phyloP scores from a whole-genome alignment of 2,888 invertebrate genomes.

The Acleris sparsana region DNA sequence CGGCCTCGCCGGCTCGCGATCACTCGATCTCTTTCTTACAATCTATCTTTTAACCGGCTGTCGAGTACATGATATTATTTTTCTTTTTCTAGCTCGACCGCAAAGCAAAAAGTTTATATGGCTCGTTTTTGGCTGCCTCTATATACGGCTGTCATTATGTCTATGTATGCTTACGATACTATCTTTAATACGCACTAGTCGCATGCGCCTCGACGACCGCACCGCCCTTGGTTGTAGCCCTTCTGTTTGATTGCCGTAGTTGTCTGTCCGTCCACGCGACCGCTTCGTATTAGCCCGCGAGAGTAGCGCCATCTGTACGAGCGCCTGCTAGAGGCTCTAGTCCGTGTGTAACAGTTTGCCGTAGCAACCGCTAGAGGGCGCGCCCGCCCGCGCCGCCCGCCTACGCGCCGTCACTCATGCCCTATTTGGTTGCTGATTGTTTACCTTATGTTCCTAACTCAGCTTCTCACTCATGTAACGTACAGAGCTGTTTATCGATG shows the following conservation, averaged over 20 bases:
- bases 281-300: constrained; percentile 49
- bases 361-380: constrained; percentile 15
- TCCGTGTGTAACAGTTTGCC: constrained; percentile 9
- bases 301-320: background rate
- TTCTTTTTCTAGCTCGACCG: constrained; percentile 80
- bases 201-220: constrained; percentile 63
- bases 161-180: constrained; percentile 81
- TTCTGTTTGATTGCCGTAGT: constrained; percentile 52
- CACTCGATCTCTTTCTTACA: constrained; percentile 34
- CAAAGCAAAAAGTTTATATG: constrained; percentile 81
- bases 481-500: constrained; percentile 56
- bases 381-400: constrained; percentile 37
- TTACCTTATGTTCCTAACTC: constrained; percentile 43
- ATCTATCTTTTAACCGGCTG: constrained; percentile 53
- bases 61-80: constrained; percentile 72
- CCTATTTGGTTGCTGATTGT: constrained; percentile 49
- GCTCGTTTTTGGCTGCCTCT: constrained; percentile 83
- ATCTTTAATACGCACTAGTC: constrained; percentile 68
- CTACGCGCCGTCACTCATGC: constrained; percentile 49
- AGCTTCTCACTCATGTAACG: constrained; percentile 58
- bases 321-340: constrained; percentile 11
- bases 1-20: constrained; percentile 17
- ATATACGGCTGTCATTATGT: constrained; percentile 81
- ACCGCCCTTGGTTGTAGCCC: constrained; percentile 51
- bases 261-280: constrained; percentile 70